These are phyloP conservation scores for Ciconia stormi DNA, from an alignment of 2,113 vertebrate genomes.

Conservation along the genomic window DNA sequence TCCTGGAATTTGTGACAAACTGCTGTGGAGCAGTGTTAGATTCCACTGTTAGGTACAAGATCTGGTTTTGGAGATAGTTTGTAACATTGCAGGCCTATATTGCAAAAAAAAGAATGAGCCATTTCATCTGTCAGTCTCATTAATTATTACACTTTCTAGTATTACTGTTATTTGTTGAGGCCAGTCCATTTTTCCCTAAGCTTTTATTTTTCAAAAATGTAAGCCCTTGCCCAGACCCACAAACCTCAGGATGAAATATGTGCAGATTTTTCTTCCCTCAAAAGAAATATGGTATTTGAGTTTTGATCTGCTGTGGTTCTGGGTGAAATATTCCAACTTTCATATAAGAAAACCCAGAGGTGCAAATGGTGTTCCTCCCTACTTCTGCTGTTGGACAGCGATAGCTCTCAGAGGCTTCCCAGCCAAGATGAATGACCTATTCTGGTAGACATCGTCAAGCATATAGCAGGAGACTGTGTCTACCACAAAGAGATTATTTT, in stretches of 20 bases:
- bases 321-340: neutral
- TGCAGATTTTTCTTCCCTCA: neutral
- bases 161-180: slow-evolving; percentile 35
- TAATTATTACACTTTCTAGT: slow-evolving; percentile 42
- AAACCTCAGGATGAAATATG: slow-evolving; percentile 13
- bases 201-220: slow-evolving; percentile 17
- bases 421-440: neutral
- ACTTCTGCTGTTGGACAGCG: neutral
- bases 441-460: neutral
- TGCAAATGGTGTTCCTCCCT: neutral
- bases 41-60: neutral
- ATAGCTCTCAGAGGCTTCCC: neutral
- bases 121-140: slow-evolving; percentile 16
- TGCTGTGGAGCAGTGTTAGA: slow-evolving; percentile 18
- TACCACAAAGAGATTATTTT: neutral
- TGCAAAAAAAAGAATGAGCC: neutral
- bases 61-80: slow-evolving; percentile 21
- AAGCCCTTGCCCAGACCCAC: neutral
- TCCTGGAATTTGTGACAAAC: slow-evolving; percentile 51
- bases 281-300: neutral
- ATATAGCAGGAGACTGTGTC: neutral
- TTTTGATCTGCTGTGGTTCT: slow-evolving; percentile 1
- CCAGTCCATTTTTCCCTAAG: neutral
- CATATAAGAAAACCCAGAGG: neutral
- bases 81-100: slow-evolving; percentile 31